Conservation (phyloP, 2,888 invertebrate species). For the Lasioglossum zephyrum region DNA sequence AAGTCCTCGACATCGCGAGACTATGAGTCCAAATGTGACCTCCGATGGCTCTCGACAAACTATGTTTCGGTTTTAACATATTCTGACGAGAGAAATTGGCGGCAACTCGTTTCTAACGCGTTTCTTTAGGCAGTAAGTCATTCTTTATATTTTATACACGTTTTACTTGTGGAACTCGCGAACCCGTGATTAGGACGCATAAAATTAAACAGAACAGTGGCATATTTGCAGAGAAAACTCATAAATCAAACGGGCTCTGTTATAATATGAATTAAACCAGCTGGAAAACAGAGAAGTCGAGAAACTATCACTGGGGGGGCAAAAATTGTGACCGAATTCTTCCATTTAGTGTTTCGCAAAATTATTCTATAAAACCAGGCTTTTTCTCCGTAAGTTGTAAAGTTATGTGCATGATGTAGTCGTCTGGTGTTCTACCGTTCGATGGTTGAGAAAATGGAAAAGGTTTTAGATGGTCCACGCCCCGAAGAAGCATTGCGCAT, state of each 20-base stretch:
- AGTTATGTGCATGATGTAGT: neutral
- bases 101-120: neutral
- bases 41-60: neutral
- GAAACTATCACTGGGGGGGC: neutral
- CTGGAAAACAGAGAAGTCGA: neutral
- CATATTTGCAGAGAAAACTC: neutral
- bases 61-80: neutral
- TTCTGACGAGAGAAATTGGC: neutral
- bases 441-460: neutral
- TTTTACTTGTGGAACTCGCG: neutral
- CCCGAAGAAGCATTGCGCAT: neutral
- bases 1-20: neutral
- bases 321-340: neutral
- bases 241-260: neutral
- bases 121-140: too few species aligned
- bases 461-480: neutral
- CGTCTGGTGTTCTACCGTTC: neutral
- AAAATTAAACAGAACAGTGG: conserved; percentile 8
- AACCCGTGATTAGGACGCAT: neutral
- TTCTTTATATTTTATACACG: neutral
- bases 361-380: neutral
- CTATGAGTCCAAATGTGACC: neutral
- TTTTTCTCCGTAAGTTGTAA: neutral
- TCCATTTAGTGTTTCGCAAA: neutral
- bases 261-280: neutral